Percentiles rank a stretch among this genome's conserved stretches.
Conservation (phyloP, 2,888 invertebrate genomes). For the Acrobasis repandana region DNA sequence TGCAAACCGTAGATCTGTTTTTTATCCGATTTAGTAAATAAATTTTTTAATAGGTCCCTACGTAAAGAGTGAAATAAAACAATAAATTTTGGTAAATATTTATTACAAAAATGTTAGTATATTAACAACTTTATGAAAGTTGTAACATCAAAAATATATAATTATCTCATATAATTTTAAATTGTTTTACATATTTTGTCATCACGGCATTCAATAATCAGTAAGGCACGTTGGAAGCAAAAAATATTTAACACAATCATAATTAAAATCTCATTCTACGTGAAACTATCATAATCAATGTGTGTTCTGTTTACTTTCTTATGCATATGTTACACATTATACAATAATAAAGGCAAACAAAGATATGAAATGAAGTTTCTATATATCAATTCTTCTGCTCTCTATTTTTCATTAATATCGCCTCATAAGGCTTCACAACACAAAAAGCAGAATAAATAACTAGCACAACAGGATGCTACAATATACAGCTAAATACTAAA, state of each 20-base stretch:
- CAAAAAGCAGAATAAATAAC: conserved; percentile 11
- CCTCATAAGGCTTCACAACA: not conserved
- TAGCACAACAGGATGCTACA: conserved; percentile 31
- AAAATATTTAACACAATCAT: not conserved
- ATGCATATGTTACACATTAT: not conserved
- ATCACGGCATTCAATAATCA: conserved; percentile 31
- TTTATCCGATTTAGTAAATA: no score
- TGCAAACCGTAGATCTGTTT: no score
- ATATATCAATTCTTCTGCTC: not conserved
- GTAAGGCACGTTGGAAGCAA: conserved; percentile 50
- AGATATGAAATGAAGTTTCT: not conserved
- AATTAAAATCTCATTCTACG: not conserved
- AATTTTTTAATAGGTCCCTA: no score
- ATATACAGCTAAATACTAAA: conserved; percentile 6
- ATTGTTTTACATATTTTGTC: conserved; percentile 34
- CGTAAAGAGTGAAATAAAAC: not conserved
- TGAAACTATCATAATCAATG: not conserved
- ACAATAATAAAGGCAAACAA: not conserved
- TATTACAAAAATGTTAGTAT: conserved; percentile 58
- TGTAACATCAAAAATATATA: conserved; percentile 60
- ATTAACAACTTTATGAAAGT: conserved; percentile 69
- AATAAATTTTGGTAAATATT: conserved; percentile 29
- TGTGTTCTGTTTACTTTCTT: not conserved
- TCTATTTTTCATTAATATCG: not conserved
- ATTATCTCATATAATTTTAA: conserved; percentile 34